phyloP scores from a whole-genome alignment of 2,888 invertebrate species.

The Tachina fera region DNA sequence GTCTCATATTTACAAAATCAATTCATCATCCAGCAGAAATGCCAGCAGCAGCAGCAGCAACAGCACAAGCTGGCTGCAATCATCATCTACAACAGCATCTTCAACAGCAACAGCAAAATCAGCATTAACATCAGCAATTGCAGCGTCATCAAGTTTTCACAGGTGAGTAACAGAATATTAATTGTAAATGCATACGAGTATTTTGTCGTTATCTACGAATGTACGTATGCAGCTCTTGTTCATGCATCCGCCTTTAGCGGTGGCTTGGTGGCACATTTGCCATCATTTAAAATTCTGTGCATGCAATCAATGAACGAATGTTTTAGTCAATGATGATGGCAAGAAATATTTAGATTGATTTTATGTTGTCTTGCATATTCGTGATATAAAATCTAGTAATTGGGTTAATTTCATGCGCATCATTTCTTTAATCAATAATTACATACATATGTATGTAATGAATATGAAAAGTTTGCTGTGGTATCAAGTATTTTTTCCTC shows the following conservation, averaged over 20 bases:
- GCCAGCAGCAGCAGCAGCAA: slow-evolving; percentile 26
- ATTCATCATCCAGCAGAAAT: slow-evolving; percentile 58
- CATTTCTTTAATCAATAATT: slow-evolving; percentile 63
- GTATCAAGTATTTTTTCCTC: background rate
- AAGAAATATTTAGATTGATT: slow-evolving; percentile 52
- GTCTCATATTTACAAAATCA: slow-evolving; percentile 64
- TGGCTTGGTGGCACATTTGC: slow-evolving; percentile 19
- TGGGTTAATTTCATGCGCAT: slow-evolving; percentile 69
- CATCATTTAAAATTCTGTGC: slow-evolving; percentile 30
- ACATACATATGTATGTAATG: slow-evolving; percentile 5
- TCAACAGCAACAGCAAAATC: slow-evolving; percentile 31
- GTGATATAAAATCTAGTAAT: slow-evolving; percentile 47
- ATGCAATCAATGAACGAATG: slow-evolving; percentile 49
- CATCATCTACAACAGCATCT: slow-evolving; percentile 56
- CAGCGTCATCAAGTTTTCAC: slow-evolving; percentile 64
- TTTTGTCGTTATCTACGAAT: slow-evolving; percentile 25
- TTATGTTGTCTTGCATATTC: slow-evolving; percentile 16
- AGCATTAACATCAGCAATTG: slow-evolving; percentile 45
- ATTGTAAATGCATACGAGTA: slow-evolving; percentile 32
- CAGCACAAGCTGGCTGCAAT: slow-evolving; percentile 71
- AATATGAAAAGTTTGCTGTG: background rate
- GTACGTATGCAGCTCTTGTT: background rate
- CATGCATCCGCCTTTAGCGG: slow-evolving; percentile 21
- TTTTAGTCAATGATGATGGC: slow-evolving; percentile 18
- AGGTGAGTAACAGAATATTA: slow-evolving; percentile 70